A percentile compares a stretch with the other conserved stretches of the same genome.
These are phyloP conservation scores for Notamacropus eugenii DNA, from an alignment of 2,797 vertebrate genomes.

Conservation along the genomic window DNA sequence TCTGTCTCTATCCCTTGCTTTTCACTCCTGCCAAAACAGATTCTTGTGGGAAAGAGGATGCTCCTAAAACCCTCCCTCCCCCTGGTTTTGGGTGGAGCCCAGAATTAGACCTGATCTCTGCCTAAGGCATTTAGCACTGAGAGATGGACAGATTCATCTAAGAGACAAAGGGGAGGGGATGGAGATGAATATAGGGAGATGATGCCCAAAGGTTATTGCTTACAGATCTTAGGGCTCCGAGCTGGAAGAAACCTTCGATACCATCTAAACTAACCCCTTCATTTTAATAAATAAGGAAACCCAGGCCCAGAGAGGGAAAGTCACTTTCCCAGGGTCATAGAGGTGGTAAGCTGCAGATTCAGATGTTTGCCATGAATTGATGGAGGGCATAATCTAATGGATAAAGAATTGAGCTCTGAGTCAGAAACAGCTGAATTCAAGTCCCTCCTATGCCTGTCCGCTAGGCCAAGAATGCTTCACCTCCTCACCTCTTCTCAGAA, in stretches of 20 bases:
- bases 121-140: not conserved
- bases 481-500: not conserved
- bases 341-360: not conserved
- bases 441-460: not conserved
- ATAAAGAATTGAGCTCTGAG: not conserved
- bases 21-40: not conserved
- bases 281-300: not conserved
- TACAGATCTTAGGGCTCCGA: not conserved
- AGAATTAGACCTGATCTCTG: constrained; percentile 4
- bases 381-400: not conserved
- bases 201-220: not conserved
- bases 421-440: not conserved
- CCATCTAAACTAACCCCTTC: not conserved
- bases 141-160: not conserved
- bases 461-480: accelerated
- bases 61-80: not conserved
- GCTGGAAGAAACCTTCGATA: not conserved
- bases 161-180: not conserved
- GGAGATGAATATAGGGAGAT: not conserved
- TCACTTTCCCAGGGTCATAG: not conserved
- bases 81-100: not conserved
- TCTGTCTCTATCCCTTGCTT: not conserved
- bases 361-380: not conserved
- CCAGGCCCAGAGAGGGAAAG: not conserved
- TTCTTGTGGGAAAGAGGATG: not conserved